Conservation (phyloP, 2,888 invertebrate species). For the Augiades crinisus region DNA sequence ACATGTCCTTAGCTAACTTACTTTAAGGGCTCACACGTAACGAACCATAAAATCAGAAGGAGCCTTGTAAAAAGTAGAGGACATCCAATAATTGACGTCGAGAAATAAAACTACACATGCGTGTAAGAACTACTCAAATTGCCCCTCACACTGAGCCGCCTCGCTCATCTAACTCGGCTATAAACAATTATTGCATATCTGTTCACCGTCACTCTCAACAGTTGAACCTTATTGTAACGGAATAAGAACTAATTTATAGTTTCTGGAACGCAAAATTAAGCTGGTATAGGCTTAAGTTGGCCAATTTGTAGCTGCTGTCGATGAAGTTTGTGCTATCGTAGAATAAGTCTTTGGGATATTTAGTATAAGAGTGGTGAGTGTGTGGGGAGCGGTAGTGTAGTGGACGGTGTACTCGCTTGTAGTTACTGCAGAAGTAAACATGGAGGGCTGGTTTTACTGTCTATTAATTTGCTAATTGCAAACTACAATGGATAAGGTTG, state of each 20-base stretch:
- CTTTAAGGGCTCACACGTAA: constrained; percentile 21
- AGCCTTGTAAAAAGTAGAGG: constrained; percentile 24
- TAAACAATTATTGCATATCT: constrained; percentile 31
- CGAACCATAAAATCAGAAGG: constrained; percentile 13
- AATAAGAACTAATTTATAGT: constrained; percentile 5
- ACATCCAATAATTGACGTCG: constrained; percentile 35
- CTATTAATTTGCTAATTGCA: constrained; percentile 35
- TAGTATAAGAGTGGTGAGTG: no score
- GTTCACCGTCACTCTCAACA: not conserved
- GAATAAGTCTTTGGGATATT: constrained; percentile 5
- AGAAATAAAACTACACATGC: constrained; percentile 36
- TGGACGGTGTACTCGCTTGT: constrained; percentile 27
- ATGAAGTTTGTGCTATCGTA: not conserved
- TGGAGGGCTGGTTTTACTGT: constrained; percentile 28
- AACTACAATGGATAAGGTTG: constrained; percentile 15
- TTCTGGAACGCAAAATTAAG: not conserved
- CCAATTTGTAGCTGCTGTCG: constrained; percentile 17
- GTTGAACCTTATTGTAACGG: not conserved
- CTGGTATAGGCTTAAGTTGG: constrained; percentile 6
- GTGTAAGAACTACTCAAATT: constrained; percentile 31
- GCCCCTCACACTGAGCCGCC: constrained; percentile 30
- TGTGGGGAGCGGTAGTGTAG: no score
- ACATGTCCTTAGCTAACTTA: constrained; percentile 26
- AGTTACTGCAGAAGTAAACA: constrained; percentile 26
- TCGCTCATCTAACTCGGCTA: constrained; percentile 27